phyloP scores from a whole-genome alignment of 2,888 invertebrate genomes.

The Orchesella flavescens region DNA sequence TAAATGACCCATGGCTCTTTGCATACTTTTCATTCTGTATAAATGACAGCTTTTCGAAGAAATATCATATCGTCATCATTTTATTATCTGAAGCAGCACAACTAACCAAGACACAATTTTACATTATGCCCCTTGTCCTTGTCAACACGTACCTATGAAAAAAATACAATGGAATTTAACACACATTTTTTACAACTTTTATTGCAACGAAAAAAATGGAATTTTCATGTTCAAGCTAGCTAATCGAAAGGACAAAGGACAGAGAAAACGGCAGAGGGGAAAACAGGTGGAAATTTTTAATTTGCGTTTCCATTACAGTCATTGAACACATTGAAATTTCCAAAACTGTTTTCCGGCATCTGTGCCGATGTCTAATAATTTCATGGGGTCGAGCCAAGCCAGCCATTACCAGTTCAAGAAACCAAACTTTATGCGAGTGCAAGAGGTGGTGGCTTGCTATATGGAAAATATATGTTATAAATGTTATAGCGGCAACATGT shows the following conservation, averaged over 20 bases:
- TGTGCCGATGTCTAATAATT: too few relatives aligned
- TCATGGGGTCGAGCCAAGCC: too few relatives aligned
- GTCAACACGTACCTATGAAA: not conserved
- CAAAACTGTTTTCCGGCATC: too few relatives aligned
- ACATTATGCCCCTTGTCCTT: not conserved
- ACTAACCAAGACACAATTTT: not conserved
- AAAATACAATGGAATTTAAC: not conserved
- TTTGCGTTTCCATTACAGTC: too few relatives aligned
- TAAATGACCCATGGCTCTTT: constrained; percentile 51
- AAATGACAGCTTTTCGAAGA: not conserved
- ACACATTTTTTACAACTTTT: too few relatives aligned
- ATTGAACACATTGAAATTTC: too few relatives aligned
- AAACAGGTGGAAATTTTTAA: not conserved
- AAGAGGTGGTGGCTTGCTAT: not conserved
- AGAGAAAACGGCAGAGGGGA: not conserved
- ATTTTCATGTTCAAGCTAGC: too few relatives aligned
- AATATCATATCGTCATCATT: not conserved
- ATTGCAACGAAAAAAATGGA: too few relatives aligned
- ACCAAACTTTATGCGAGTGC: not conserved
- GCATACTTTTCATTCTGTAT: not conserved
- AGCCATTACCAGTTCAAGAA: too few relatives aligned
- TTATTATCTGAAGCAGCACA: not conserved
- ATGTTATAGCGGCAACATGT: not conserved
- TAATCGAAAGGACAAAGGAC: too few relatives aligned
- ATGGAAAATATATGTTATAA: not conserved